Evolutionary conservation across 1,140 invertebrate species (phyloP).

Genomic region (Apis mellifera): DNA sequence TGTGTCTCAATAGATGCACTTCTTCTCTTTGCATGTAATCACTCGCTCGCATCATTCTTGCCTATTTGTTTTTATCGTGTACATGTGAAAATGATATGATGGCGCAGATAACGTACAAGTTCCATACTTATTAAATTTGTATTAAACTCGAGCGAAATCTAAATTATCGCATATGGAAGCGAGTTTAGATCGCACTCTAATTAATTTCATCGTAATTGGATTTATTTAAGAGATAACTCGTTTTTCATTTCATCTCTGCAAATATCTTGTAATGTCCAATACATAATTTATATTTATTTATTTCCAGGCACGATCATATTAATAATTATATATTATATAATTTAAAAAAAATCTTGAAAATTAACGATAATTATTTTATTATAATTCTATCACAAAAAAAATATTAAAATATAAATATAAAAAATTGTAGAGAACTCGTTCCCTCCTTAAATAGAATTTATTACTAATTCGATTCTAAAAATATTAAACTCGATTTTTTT

Average conservation of each 20-base stretch:
- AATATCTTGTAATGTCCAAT: conserved; percentile 15
- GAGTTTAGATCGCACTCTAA: conserved; percentile 31
- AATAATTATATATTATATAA: conserved; percentile 4
- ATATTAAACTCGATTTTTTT: neutral
- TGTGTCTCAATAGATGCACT: neutral
- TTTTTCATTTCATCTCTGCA: conserved; percentile 7
- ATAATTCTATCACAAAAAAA: neutral
- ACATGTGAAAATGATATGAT: conserved; percentile 23
- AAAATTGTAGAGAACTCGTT: neutral
- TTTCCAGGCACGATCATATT: too few relatives aligned
- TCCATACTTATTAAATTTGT: conserved; percentile 34
- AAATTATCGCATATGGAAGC: conserved; percentile 38
- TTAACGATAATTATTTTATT: neutral
- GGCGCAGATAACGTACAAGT: conserved; percentile 10
- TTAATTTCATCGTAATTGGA: conserved; percentile 44
- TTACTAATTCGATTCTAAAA: neutral
- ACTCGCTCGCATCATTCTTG: neutral
- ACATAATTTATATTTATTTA: conserved; percentile 28
- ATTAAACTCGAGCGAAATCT: conserved; percentile 31
- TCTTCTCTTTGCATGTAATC: neutral
- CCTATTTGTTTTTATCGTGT: conserved; percentile 14
- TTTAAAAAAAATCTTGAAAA: conserved; percentile 9
- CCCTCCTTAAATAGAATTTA: neutral
- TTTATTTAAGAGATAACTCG: conserved; percentile 15
- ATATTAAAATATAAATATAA: neutral